Evolutionary conservation across 2,113 vertebrate species (phyloP), one percentile per base, ranked within the genome.

Genomic region (Rhinolophus ferrumequinum): DNA sequence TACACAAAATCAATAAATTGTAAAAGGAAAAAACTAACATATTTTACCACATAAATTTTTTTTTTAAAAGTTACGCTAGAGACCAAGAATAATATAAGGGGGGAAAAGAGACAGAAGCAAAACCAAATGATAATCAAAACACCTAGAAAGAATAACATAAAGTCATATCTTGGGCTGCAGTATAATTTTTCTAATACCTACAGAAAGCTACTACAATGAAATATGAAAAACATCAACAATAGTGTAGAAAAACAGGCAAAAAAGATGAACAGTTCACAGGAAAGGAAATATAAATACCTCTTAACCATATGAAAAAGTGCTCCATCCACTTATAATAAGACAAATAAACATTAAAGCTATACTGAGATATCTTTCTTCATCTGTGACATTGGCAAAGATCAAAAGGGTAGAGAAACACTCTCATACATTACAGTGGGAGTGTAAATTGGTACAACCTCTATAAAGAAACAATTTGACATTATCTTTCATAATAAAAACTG

Each of bases 401-500:
- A 83, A 84, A 88, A 89, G 28, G 1, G 6, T 44, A 35, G 19
- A 15, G 33, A 91, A 93, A 88, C 41, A 81, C 16, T 82, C 75
- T 60, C 3, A 14, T 50, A 80, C 21, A 38, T 67, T 67, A n/a
- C 47, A 24, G 5, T 52, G 6, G 26, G 64, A 90, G 7, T 54
- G 35, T 73, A 87, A 94, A 80, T 15, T 92, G 44, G 22, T 47
- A 92, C 13, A 84, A 83, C 47, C 26, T 84, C 58, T 62, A 33
- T 33, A 38, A 44, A 58, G 47, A 94, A 90, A 82, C 30, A 73
- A 73, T 47, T 64, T 86, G 22, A 69, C 6, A 75, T 9, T 58
- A 88, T 28, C 76, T 88, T 88, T 97, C 79, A 92, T 84, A 84
- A 95, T 80, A 91, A 84, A 94, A 94, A 62, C 12, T 76, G 26